A percentile compares a stretch with the other conserved stretches of the same genome.
Evolutionary conservation across 2,113 vertebrate genomes (phyloP).

Genomic region (Corythornis madagascariensis): DNA sequence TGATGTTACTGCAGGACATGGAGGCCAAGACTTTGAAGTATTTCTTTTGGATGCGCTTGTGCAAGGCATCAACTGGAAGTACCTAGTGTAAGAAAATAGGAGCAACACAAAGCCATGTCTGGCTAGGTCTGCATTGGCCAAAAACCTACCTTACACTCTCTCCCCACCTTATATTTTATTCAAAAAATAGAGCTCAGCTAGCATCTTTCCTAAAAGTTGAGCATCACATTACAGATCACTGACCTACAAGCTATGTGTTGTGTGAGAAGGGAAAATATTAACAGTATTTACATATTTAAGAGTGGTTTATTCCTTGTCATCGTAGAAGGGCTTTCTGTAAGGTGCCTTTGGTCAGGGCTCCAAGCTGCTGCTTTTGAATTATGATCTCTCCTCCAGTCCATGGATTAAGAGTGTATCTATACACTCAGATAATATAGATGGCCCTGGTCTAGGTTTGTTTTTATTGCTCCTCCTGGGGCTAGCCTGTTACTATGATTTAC

Average conservation of each 20-base stretch:
- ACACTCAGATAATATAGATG: background rate
- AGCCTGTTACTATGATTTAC: background rate
- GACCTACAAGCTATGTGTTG: background rate
- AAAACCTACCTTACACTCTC: too few species aligned
- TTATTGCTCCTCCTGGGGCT: background rate
- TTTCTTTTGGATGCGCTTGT: too few species aligned
- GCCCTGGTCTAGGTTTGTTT: background rate
- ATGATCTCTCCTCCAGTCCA: background rate
- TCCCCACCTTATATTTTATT: too few species aligned
- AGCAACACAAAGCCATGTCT: background rate
- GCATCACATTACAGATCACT: background rate
- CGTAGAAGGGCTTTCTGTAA: background rate
- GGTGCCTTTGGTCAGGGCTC: background rate
- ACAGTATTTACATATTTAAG: conserved; percentile 4
- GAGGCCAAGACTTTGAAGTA: too few species aligned
- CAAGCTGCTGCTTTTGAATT: background rate
- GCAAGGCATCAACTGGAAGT: too few species aligned
- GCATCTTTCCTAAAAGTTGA: background rate
- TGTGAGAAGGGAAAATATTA: background rate
- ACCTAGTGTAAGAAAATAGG: too few species aligned
- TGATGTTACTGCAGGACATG: too few species aligned
- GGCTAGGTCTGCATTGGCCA: too few species aligned
- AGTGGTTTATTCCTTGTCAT: background rate
- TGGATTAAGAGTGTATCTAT: background rate
- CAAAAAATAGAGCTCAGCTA: background rate